These are phyloP conservation scores for Cephus runcator DNA, from an alignment of 2,888 invertebrate species.

Conservation along the genomic window DNA sequence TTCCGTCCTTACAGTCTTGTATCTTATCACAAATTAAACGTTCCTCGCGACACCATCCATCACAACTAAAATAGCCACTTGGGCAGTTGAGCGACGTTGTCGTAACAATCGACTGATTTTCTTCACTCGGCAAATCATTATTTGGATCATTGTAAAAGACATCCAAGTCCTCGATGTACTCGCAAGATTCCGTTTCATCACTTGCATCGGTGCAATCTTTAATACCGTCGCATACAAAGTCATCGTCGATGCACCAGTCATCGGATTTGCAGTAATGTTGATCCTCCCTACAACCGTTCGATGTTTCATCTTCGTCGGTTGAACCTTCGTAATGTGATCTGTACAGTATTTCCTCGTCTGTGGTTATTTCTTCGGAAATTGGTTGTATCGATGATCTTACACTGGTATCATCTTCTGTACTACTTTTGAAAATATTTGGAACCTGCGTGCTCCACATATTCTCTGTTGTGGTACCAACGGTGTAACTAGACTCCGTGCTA, in stretches of 20 bases:
- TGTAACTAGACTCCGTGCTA: background rate
- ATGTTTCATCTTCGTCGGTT: background rate
- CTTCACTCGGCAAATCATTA: background rate
- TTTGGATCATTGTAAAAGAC: background rate
- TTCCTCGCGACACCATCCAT: conserved; percentile 45
- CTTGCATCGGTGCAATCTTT: conserved; percentile 69
- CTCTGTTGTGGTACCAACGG: background rate
- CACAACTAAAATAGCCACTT: conserved; percentile 26
- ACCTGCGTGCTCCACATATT: background rate
- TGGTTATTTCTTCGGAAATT: background rate
- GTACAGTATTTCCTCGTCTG: background rate
- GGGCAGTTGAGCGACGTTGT: background rate
- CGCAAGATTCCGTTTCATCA: conserved; percentile 73
- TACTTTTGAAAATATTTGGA: background rate
- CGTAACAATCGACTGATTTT: background rate
- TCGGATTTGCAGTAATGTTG: conserved; percentile 29
- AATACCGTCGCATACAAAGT: conserved; percentile 66
- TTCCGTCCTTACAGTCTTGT: conserved; percentile 66
- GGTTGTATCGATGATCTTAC: background rate
- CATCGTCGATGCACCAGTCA: conserved; percentile 68
- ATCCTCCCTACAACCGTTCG: background rate
- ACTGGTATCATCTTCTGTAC: background rate
- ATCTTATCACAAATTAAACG: conserved; percentile 61
- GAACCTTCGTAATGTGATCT: background rate
- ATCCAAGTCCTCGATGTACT: background rate